phyloP scores from a whole-genome alignment of 2,797 vertebrate species.

The Notoglanidium macrostoma region DNA sequence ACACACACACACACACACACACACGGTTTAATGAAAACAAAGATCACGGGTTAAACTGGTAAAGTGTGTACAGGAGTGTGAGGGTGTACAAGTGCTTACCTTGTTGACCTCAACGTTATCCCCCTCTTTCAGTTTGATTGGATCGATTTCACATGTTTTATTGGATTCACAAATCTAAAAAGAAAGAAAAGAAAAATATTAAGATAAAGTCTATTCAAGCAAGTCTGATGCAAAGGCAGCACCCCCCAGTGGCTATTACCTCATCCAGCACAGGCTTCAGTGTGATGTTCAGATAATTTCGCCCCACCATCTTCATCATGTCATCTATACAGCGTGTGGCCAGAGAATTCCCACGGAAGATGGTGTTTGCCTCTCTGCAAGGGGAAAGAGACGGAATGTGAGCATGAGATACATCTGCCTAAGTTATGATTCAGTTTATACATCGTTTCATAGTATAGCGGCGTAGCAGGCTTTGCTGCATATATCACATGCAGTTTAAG shows the following conservation, averaged over 20 bases:
- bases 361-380: conserved; percentile 93
- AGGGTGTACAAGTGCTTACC: conserved; percentile 68
- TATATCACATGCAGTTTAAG: background rate
- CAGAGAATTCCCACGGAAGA: conserved; percentile 95
- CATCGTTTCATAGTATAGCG: background rate
- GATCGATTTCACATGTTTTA: conserved; percentile 97
- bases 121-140: conserved; percentile 90
- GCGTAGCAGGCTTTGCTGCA: background rate
- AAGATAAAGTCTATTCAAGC: no score
- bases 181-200: conserved; percentile 44
- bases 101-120: conserved; percentile 95
- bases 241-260: conserved; percentile 70
- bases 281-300: conserved; percentile 95
- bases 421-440: background rate
- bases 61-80: background rate
- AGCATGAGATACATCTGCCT: background rate
- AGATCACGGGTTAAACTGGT: background rate
- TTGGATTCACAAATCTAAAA: conserved; percentile 93
- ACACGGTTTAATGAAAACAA: background rate
- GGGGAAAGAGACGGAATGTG: background rate
- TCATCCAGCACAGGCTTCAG: conserved; percentile 94
- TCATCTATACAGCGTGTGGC: conserved; percentile 96
- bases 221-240: background rate
- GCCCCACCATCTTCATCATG: conserved; percentile 98
- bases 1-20: conserved; percentile 26